Evolutionary conservation across 2,797 vertebrate genomes (phyloP).

Genomic region (Odontamblyopus rebecca): DNA sequence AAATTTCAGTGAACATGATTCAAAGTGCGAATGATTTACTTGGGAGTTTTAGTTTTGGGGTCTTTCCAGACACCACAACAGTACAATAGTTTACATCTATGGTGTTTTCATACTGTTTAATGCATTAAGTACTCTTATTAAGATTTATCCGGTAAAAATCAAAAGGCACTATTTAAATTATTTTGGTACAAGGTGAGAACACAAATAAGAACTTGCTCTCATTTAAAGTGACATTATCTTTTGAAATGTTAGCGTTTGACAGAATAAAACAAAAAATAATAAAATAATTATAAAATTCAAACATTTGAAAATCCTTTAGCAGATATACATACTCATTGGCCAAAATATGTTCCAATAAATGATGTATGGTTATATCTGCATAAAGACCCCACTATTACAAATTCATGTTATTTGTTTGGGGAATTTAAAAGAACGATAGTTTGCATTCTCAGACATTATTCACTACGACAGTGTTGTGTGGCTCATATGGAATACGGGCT

Average conservation of each 20-base stretch:
- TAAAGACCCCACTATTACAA: background rate
- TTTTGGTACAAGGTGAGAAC: background rate
- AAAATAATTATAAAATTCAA: background rate
- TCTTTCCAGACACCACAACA: background rate
- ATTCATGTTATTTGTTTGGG: background rate
- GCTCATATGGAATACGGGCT: conserved; percentile 29
- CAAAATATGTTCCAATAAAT: background rate
- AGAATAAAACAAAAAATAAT: background rate
- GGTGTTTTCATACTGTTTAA: background rate
- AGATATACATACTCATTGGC: background rate
- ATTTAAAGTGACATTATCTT: background rate
- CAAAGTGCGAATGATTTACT: background rate
- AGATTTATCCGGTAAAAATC: background rate
- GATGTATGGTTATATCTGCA: background rate
- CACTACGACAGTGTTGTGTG: background rate
- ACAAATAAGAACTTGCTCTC: background rate
- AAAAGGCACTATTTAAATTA: background rate
- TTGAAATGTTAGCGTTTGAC: background rate
- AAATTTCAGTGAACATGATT: background rate
- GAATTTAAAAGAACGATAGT: background rate
- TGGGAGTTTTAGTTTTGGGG: background rate
- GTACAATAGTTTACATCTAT: background rate
- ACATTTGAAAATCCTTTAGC: background rate
- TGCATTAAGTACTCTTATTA: background rate
- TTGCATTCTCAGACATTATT: background rate